Evolutionary conservation across 2,888 invertebrate genomes (phyloP).

Genomic region (Sinelater perroti): DNA sequence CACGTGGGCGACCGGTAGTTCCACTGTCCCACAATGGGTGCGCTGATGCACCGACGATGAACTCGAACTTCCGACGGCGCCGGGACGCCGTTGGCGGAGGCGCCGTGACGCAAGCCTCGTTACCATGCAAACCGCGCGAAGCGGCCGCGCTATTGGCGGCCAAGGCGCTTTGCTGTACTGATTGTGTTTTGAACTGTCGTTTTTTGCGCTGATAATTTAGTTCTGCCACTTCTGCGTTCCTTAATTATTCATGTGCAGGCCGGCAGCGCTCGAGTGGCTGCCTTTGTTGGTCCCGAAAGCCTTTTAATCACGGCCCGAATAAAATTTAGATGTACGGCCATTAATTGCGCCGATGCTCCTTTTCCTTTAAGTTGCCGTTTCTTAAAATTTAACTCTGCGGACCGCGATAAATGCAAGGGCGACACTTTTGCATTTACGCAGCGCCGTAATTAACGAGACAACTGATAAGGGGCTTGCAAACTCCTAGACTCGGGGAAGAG

Average conservation of each 20-base stretch:
- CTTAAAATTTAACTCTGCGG: constrained; percentile 1
- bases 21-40: constrained; percentile 11
- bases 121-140: constrained; percentile 36
- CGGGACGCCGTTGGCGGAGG: constrained; percentile 38
- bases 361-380: background rate
- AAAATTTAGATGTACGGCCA: constrained; percentile 8
- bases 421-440: too few species aligned
- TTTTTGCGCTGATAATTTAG: constrained; percentile 41
- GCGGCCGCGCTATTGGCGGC: constrained; percentile 35
- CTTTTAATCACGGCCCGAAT: constrained; percentile 13
- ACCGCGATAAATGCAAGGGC: too few species aligned
- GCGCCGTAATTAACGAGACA: too few species aligned
- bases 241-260: constrained; percentile 46
- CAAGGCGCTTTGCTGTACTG: constrained; percentile 39
- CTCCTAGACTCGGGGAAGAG: too few species aligned
- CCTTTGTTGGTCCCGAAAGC: constrained; percentile 11
- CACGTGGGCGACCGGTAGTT: constrained; percentile 14
- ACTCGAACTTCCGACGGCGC: constrained; percentile 16
- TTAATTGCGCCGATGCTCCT: background rate
- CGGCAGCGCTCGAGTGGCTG: constrained; percentile 5
- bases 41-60: constrained; percentile 15
- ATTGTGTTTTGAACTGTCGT: constrained; percentile 43
- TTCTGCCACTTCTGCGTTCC: constrained; percentile 44
- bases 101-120: constrained; percentile 42
- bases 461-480: too few species aligned